Evolutionary conservation across 2,113 vertebrate species (phyloP).

Genomic region (Sinocyclocheilus rhinocerous): DNA sequence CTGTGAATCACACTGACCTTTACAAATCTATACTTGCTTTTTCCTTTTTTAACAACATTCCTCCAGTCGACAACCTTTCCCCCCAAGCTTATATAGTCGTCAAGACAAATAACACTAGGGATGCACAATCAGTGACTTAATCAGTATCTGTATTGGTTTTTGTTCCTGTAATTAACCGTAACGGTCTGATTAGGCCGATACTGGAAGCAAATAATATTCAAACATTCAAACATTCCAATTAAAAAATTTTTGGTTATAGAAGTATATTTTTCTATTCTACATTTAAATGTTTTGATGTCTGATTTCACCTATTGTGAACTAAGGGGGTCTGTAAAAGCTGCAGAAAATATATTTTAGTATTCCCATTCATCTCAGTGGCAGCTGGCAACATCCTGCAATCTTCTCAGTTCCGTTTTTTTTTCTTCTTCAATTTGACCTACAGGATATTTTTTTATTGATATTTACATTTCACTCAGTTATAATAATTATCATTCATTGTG

Average conservation of each 20-base stretch:
- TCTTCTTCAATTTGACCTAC: too few relatives aligned
- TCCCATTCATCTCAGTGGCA: not conserved
- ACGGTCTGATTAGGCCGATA: not conserved
- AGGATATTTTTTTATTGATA: too few relatives aligned
- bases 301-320: not conserved
- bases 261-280: not conserved
- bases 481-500: too few relatives aligned
- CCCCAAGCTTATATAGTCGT: not conserved
- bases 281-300: not conserved
- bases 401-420: not conserved
- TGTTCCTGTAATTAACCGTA: not conserved
- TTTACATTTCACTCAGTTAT: too few relatives aligned
- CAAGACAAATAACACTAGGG: not conserved
- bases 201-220: not conserved
- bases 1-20: conserved; percentile 64
- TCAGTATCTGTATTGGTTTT: not conserved
- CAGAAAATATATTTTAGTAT: not conserved
- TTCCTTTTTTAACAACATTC: conserved; percentile 31
- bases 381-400: not conserved
- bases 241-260: not conserved
- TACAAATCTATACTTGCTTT: conserved; percentile 55
- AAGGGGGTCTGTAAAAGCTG: not conserved
- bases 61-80: conserved; percentile 5
- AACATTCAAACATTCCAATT: too few relatives aligned
- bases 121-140: not conserved